Evolutionary conservation across 2,888 invertebrate species (phyloP).

Genomic region (Epirrhoe tristata): DNA sequence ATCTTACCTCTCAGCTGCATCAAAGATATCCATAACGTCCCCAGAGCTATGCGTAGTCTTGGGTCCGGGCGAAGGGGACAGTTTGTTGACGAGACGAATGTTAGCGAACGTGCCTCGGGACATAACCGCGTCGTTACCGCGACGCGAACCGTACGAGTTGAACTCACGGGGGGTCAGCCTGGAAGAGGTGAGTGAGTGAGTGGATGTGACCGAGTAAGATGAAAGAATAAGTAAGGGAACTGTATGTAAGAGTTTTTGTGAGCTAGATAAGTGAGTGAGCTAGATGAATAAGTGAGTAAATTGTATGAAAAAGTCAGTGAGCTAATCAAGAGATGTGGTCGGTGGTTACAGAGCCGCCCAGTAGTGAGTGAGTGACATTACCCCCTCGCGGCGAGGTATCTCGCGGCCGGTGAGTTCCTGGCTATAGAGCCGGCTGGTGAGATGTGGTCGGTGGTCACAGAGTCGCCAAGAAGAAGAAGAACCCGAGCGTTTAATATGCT

Average conservation of each 20-base stretch:
- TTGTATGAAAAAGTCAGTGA: too few relatives aligned
- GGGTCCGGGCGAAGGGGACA: slow-evolving; percentile 92
- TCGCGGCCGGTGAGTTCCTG: slow-evolving; percentile 96
- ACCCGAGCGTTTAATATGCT: slow-evolving; percentile 91
- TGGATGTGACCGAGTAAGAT: too few relatives aligned
- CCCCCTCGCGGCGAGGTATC: slow-evolving; percentile 91
- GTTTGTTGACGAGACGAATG: slow-evolving; percentile 97
- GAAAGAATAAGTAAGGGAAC: not conserved
- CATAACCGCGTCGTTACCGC: slow-evolving; percentile 99
- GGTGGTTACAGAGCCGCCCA: too few relatives aligned
- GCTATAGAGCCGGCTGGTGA: slow-evolving; percentile 99
- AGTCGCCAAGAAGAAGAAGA: slow-evolving; percentile 95
- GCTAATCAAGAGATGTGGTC: too few relatives aligned
- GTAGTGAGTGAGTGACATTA: slow-evolving; percentile 52
- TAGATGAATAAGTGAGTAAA: not conserved
- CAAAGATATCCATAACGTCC: slow-evolving; percentile 97
- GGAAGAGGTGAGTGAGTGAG: slow-evolving; percentile 19
- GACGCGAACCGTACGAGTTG: slow-evolving; percentile 98
- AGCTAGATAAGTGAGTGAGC: too few relatives aligned
- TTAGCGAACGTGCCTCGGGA: slow-evolving; percentile 99
- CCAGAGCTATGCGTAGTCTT: slow-evolving; percentile 94
- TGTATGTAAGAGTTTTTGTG: too few relatives aligned
- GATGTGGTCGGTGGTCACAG: slow-evolving; percentile 99
- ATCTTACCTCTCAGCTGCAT: slow-evolving; percentile 92
- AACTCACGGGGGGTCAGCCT: slow-evolving; percentile 96